These are phyloP conservation scores for Glaucomys volans DNA, from an alignment of 2,113 vertebrate genomes.

Conservation along the genomic window DNA sequence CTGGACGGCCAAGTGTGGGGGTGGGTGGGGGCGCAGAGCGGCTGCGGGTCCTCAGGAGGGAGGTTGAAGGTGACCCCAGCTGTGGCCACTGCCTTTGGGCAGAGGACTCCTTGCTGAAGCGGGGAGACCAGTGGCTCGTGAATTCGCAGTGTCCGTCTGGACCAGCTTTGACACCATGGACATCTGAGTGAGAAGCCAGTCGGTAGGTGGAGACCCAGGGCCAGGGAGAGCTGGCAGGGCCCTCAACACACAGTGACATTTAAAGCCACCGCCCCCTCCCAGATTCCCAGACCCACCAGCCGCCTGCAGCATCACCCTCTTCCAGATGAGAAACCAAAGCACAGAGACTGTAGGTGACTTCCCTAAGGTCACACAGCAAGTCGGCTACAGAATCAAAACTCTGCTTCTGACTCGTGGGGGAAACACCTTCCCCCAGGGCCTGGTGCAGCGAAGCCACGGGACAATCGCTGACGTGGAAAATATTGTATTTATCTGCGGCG, in stretches of 20 bases:
- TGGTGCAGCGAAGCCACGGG: accelerated
- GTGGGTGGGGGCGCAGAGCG: accelerated
- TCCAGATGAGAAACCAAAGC: neutral
- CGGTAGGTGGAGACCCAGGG: accelerated
- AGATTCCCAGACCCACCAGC: neutral
- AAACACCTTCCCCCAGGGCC: neutral
- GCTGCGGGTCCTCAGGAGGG: neutral
- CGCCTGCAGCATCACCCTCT: neutral
- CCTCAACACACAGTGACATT: neutral
- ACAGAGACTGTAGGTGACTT: neutral
- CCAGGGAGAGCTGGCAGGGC: accelerated
- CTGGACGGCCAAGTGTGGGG: accelerated
- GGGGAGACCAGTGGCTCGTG: neutral
- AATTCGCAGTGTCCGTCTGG: neutral
- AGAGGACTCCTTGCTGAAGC: neutral
- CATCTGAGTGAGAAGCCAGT: accelerated
- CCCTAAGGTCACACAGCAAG: neutral
- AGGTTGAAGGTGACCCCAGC: neutral
- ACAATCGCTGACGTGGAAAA: constrained; percentile 17
- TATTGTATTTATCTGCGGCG: constrained; percentile 53
- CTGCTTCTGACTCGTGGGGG: neutral
- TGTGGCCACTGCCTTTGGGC: accelerated
- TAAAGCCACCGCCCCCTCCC: neutral
- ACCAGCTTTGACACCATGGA: neutral
- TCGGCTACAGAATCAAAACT: neutral